These are phyloP conservation scores for Spheniscus mendiculus DNA, from an alignment of 2,113 vertebrate genomes.

Conservation along the genomic window DNA sequence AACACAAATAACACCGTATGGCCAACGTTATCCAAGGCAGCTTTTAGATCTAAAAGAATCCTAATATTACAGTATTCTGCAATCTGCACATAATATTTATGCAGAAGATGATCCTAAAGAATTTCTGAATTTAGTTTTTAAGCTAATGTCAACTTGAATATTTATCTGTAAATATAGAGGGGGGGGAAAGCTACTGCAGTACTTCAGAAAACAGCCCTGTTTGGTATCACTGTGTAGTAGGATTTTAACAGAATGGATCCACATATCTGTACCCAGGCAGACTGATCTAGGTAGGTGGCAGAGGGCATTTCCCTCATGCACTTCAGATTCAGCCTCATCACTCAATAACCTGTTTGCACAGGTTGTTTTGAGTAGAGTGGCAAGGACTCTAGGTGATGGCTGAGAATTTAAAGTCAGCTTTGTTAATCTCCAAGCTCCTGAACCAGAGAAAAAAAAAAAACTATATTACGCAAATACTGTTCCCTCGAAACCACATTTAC, in stretches of 20 bases:
- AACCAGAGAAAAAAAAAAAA: not conserved
- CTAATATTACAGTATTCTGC: not conserved
- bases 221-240: not conserved
- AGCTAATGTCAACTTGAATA: not conserved
- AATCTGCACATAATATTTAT: not conserved
- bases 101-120: not conserved
- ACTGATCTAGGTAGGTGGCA: not conserved
- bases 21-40: not conserved
- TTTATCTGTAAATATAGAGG: not conserved
- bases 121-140: not conserved
- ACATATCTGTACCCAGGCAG: not conserved
- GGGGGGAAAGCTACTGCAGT: not conserved
- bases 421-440: not conserved
- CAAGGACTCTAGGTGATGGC: not conserved
- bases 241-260: not conserved
- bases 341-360: not conserved
- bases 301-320: not conserved
- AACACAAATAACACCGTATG: slow-evolving; percentile 6
- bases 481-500: not conserved
- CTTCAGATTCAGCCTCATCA: not conserved
- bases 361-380: not conserved
- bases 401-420: not conserved
- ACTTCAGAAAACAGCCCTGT: not conserved
- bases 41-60: not conserved
- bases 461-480: not conserved